Evolutionary conservation across 2,888 invertebrate species (phyloP), one percentile per base, ranked within the genome.

Genomic region (Heteropelma amictum): DNA sequence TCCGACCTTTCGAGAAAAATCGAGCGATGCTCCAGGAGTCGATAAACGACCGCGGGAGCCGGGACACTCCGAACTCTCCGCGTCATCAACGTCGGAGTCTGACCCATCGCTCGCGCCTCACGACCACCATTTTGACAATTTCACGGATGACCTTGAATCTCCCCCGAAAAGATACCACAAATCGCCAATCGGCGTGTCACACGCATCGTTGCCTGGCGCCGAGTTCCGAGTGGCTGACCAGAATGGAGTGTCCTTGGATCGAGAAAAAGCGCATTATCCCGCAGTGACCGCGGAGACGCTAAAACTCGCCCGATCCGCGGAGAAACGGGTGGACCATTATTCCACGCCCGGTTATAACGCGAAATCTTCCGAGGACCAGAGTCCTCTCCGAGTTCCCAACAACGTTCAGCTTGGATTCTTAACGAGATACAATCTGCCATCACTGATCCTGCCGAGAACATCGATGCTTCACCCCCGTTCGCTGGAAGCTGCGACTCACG

Each of bases 321-420:
- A 56, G 53, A 40, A 54, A 54, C 70, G 58, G 35, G 30, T 14
- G 60, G 51, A 70, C 8, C 42, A 75, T 61, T 40, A 71, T 28
- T n/a, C n/a, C n/a, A n/a, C n/a, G n/a, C n/a, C n/a, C n/a, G n/a
- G n/a, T n/a, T n/a, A n/a, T n/a, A n/a, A n/a, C n/a, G n/a, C n/a
- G n/a, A n/a, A n/a, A n/a, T n/a, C n/a, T n/a, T n/a, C 63, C 8
- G 7, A 35, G 12, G 38, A 54, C 1, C 23, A 14, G 8, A 14
- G 42, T 17, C 38, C 8, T 0, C 23, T n/a, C 3, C 40, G 49
- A n/a, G 10, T 33, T 10, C n/a, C 40, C 14, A 49, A 64, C 23
- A 6, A 56, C 26, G 21, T 35, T 10, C 56, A 51, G 26, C 68
- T 58, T 26, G 58, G 63, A 26, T 58, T 49, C 21, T 19, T 58